Conservation (phyloP, 2,797 vertebrate genomes). For the Fistularia commersonii region DNA sequence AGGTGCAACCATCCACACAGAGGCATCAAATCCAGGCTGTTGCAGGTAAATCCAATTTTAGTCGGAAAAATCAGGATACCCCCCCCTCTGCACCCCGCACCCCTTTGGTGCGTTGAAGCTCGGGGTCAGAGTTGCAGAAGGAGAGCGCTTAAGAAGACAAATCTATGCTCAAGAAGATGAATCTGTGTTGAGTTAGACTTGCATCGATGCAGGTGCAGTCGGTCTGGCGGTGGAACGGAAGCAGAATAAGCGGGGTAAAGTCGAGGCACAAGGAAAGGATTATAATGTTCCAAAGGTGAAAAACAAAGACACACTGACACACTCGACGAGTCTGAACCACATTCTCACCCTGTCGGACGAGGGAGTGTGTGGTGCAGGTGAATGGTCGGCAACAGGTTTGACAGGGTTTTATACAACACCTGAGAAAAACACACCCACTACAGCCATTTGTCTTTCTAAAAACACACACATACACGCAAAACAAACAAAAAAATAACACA, state of each 20-base stretch:
- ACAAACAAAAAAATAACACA: background rate
- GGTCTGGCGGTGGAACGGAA: background rate
- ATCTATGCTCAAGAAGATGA: background rate
- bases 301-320: background rate
- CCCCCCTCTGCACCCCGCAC: background rate
- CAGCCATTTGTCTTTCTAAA: conserved; percentile 6
- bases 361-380: background rate
- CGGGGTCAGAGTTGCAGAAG: background rate
- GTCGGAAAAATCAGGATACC: background rate
- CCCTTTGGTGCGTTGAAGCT: background rate
- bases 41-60: background rate
- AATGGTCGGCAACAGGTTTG: conserved; percentile 40
- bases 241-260: background rate
- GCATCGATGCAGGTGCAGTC: too few species aligned
- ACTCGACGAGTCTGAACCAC: background rate
- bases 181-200: too few species aligned
- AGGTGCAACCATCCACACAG: conserved; percentile 1
- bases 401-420: conserved; percentile 41
- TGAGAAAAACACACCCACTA: conserved; percentile 49
- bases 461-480: background rate
- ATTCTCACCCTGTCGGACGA: background rate
- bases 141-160: background rate
- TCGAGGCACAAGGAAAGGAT: background rate
- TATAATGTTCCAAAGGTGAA: background rate
- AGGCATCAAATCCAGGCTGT: background rate